A percentile compares a stretch with the other conserved stretches of the same genome.
These are phyloP conservation scores for Poecilobothrus nobilitatus DNA, from an alignment of 2,888 invertebrate genomes.

Conservation along the genomic window DNA sequence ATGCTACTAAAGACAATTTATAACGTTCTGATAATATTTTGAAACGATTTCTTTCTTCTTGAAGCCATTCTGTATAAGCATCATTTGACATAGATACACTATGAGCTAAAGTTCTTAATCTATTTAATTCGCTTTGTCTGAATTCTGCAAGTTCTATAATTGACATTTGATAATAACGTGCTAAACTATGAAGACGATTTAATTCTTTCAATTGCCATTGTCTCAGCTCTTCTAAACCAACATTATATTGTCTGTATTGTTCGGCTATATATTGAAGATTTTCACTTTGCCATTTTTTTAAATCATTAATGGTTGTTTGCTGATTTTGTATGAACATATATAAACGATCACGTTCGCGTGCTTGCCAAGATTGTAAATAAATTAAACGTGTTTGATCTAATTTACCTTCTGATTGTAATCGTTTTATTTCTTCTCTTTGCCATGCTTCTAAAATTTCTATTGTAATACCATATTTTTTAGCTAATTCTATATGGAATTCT, in stretches of 20 bases:
- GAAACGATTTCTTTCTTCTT: conserved; percentile 28
- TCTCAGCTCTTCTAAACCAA: conserved; percentile 29
- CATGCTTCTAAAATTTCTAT: conserved; percentile 29
- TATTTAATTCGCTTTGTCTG: conserved; percentile 34
- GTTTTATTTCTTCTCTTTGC: conserved; percentile 29
- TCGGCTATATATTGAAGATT: conserved; percentile 28
- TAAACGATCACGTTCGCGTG: conserved; percentile 36
- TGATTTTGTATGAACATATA: conserved; percentile 37
- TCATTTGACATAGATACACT: conserved; percentile 27
- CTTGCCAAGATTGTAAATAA: conserved; percentile 33
- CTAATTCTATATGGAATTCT: conserved; percentile 31
- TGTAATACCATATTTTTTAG: conserved; percentile 29
- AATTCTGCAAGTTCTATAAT: conserved; percentile 35
- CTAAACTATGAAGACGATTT: conserved; percentile 31
- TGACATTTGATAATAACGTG: conserved; percentile 32
- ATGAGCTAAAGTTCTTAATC: conserved; percentile 32
- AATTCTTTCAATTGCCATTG: conserved; percentile 36
- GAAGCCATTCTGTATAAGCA: conserved; percentile 29
- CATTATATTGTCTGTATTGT: conserved; percentile 28
- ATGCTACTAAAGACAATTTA: conserved; percentile 27
- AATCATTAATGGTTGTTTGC: conserved; percentile 30
- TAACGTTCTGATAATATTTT: conserved; percentile 27
- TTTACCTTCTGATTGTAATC: conserved; percentile 30
- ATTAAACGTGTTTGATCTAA: conserved; percentile 32
- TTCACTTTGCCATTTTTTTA: conserved; percentile 34